Evolutionary conservation across 2,888 invertebrate genomes (phyloP).

Genomic region (Tetranychus truncatus): DNA sequence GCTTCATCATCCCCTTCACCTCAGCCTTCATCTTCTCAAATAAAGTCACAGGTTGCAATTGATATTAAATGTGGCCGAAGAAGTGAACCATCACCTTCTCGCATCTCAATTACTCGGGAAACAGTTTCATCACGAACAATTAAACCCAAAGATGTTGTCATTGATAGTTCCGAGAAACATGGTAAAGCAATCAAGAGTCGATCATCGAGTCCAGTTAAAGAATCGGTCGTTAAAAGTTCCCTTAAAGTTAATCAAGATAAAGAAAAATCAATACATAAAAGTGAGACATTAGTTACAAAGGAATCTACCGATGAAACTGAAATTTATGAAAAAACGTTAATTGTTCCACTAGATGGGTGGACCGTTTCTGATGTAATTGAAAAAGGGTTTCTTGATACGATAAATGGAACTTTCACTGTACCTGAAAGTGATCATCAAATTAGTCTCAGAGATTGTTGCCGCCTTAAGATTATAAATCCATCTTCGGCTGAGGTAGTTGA

Average conservation of each 20-base stretch:
- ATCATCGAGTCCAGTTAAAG: not conserved
- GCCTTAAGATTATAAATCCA: conserved; percentile 62
- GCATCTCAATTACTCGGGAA: not conserved
- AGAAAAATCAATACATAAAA: not conserved
- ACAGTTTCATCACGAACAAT: not conserved
- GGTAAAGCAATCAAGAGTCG: not conserved
- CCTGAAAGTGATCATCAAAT: conserved; percentile 59
- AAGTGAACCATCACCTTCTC: not conserved
- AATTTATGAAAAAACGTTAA: conserved; percentile 30
- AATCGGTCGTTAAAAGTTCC: not conserved
- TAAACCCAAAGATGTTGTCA: not conserved
- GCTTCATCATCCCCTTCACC: not conserved
- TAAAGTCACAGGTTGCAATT: not conserved
- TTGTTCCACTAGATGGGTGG: conserved; percentile 67
- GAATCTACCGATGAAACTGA: not conserved
- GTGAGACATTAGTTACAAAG: not conserved
- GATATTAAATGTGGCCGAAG: not conserved
- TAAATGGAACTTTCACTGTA: conserved; percentile 62
- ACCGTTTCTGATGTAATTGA: conserved; percentile 61
- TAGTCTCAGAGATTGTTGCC: conserved; percentile 68
- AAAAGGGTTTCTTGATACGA: conserved; percentile 59
- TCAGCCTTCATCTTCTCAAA: not conserved
- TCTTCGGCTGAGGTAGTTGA: conserved; percentile 52
- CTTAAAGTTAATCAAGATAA: not conserved
- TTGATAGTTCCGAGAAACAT: not conserved